Percentiles rank a stretch among this genome's conserved stretches.
phyloP scores from a whole-genome alignment of 2,888 invertebrate genomes.

The Vesta saturnalis region DNA sequence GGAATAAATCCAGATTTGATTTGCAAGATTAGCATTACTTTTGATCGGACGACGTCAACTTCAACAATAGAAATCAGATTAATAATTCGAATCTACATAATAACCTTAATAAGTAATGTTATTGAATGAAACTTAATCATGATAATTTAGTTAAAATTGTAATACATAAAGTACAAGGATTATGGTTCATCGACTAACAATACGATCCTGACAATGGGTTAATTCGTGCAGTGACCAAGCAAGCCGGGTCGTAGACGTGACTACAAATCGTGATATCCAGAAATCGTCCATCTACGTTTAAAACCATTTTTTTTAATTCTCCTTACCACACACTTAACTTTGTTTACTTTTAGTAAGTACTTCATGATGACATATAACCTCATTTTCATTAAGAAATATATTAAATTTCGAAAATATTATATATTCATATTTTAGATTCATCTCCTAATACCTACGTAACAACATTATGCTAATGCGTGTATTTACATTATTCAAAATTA shows the following conservation, averaged over 20 bases:
- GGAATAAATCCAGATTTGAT: too few species aligned
- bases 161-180: slow-evolving; percentile 6
- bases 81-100: too few species aligned
- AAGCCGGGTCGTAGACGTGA: slow-evolving; percentile 52
- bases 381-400: not conserved
- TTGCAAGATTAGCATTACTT: too few species aligned
- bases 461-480: not conserved
- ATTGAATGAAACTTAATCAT: not conserved
- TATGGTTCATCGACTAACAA: slow-evolving; percentile 27
- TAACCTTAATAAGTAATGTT: too few species aligned
- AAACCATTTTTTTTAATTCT: slow-evolving; percentile 15
- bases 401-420: too few species aligned
- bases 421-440: too few species aligned
- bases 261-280: slow-evolving; percentile 52
- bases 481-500: not conserved
- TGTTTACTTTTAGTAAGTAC: not conserved
- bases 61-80: too few species aligned
- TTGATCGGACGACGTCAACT: too few species aligned
- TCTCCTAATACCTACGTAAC: too few species aligned
- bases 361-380: not conserved
- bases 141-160: slow-evolving; percentile 11
- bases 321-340: not conserved
- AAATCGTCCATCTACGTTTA: slow-evolving; percentile 49
- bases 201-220: slow-evolving; percentile 40
- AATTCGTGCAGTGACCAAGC: slow-evolving; percentile 51